A percentile compares a stretch with the other conserved stretches of the same genome.
Evolutionary conservation across 2,888 invertebrate genomes (phyloP).

Genomic region (Macrosiphum euphorbiae): DNA sequence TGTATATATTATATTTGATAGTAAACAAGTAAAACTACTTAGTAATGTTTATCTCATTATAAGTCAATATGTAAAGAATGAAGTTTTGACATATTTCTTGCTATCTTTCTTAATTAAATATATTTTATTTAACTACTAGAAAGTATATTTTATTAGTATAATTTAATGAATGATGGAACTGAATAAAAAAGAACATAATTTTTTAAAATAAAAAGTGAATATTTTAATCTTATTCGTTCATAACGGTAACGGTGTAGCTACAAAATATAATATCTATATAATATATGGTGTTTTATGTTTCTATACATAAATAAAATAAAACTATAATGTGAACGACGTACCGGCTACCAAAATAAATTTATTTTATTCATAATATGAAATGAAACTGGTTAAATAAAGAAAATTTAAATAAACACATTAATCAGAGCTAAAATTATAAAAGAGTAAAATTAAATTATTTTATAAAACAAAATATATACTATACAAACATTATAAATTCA

Average conservation of each 20-base stretch:
- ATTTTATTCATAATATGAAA: neutral
- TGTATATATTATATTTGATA: neutral
- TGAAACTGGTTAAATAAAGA: neutral
- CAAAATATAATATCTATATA: neutral
- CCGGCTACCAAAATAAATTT: neutral
- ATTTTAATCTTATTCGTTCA: neutral
- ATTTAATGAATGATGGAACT: neutral
- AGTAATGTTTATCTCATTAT: neutral
- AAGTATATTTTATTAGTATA: slow-evolving; percentile 13
- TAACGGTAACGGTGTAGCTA: neutral
- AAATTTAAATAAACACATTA: neutral
- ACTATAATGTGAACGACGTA: neutral
- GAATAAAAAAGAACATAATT: neutral
- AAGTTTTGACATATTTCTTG: slow-evolving; percentile 18
- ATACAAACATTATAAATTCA: neutral
- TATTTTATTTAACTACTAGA: slow-evolving; percentile 25
- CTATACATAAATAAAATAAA: neutral
- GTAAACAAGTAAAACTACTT: slow-evolving; percentile 32
- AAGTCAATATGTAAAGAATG: slow-evolving; percentile 2
- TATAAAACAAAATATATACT: neutral
- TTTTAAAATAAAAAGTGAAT: neutral
- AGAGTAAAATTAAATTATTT: neutral
- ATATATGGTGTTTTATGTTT: neutral
- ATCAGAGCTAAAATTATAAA: neutral
- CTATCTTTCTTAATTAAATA: slow-evolving; percentile 22